Percentiles rank a stretch among this genome's conserved stretches.
These are phyloP conservation scores for Sciurus vulgaris DNA, from an alignment of 2,797 vertebrate species.

Conservation along the genomic window DNA sequence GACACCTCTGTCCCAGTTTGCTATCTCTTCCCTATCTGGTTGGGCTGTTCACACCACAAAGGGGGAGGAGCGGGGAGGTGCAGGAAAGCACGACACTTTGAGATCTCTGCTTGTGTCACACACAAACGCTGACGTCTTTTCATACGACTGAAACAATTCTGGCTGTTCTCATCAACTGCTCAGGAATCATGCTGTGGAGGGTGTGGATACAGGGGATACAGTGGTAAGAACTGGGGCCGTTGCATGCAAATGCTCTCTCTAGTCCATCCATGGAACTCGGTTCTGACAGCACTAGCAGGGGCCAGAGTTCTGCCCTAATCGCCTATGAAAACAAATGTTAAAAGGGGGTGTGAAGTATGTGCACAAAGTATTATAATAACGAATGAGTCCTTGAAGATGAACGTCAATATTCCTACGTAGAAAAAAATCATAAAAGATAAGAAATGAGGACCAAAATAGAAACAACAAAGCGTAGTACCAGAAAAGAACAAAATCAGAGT, in stretches of 20 bases:
- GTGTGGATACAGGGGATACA: no score
- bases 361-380: background rate
- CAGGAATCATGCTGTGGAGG: background rate
- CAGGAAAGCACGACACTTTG: rapidly evolving
- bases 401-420: background rate
- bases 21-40: background rate
- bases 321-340: background rate
- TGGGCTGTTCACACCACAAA: background rate
- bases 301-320: background rate
- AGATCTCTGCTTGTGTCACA: background rate
- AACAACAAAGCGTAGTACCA: background rate
- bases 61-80: background rate
- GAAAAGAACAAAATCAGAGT: background rate
- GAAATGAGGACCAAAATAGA: background rate
- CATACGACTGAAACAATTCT: background rate
- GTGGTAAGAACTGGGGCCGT: background rate
- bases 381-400: background rate
- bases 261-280: background rate
- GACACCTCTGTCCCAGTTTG: rapidly evolving
- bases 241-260: background rate
- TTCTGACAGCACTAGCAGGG: background rate
- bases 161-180: background rate
- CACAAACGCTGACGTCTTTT: background rate
- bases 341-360: background rate
- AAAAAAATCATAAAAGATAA: background rate